Conservation (phyloP, 2,888 invertebrate species). For the Rotaria sp. region DNA sequence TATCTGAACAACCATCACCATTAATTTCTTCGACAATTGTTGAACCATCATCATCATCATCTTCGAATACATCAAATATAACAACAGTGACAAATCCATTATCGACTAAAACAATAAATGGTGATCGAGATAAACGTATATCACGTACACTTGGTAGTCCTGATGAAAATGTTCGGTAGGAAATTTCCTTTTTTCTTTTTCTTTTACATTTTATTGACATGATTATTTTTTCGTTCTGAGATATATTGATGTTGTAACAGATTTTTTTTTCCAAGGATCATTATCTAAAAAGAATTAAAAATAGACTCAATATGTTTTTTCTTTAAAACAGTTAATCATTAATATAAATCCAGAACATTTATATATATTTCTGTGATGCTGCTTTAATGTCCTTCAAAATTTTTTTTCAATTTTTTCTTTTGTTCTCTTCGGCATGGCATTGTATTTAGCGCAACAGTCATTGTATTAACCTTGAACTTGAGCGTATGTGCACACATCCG, state of each 20-base stretch:
- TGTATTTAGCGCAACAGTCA: background rate
- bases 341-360: background rate
- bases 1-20: background rate
- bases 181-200: background rate
- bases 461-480: background rate
- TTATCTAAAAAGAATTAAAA: background rate
- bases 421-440: background rate
- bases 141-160: conserved; percentile 4
- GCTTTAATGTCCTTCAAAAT: background rate
- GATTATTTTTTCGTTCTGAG: background rate
- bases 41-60: background rate
- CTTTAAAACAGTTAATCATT: background rate
- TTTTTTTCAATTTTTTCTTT: background rate
- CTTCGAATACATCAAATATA: background rate
- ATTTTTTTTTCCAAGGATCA: background rate
- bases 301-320: background rate
- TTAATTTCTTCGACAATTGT: background rate
- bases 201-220: background rate
- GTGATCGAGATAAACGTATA: conserved; percentile 3
- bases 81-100: conserved; percentile 10
- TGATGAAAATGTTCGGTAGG: conserved; percentile 23
- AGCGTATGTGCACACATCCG: background rate
- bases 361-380: background rate
- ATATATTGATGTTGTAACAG: background rate
- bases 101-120: background rate